Evolutionary conservation across 2,797 vertebrate species (phyloP).

Genomic region (Knipowitschia caucasica): DNA sequence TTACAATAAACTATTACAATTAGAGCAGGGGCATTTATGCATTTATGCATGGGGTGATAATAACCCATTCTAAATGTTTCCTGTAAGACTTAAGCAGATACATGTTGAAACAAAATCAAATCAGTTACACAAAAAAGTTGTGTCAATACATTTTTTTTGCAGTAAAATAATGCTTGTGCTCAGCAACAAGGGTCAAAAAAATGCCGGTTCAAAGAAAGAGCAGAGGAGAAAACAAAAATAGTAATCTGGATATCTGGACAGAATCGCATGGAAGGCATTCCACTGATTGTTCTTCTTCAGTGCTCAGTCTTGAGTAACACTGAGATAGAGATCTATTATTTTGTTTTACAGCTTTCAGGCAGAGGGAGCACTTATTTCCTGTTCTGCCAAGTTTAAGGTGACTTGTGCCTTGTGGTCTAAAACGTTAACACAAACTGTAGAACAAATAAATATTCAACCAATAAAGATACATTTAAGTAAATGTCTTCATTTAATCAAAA

Average conservation of each 20-base stretch:
- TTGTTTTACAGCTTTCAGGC: slow-evolving; percentile 59
- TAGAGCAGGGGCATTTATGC: neutral
- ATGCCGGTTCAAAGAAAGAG: slow-evolving; percentile 58
- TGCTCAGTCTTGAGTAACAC: slow-evolving; percentile 56
- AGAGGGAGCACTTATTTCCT: slow-evolving; percentile 57
- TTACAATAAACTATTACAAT: slow-evolving; percentile 20
- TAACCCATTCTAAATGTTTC: neutral
- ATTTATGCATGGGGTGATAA: neutral
- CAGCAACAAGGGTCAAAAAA: slow-evolving; percentile 6
- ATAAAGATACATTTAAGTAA: too few relatives aligned
- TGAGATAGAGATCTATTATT: slow-evolving; percentile 71
- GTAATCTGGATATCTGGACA: slow-evolving; percentile 43
- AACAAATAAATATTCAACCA: slow-evolving; percentile 24
- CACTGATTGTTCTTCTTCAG: slow-evolving; percentile 73
- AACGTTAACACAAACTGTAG: slow-evolving; percentile 36
- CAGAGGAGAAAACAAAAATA: slow-evolving; percentile 40
- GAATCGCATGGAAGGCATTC: slow-evolving; percentile 70
- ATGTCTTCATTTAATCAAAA: too few relatives aligned
- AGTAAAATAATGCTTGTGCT: neutral
- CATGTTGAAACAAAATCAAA: neutral
- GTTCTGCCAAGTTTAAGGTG: slow-evolving; percentile 28
- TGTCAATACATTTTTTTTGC: neutral
- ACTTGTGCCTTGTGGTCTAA: slow-evolving; percentile 43
- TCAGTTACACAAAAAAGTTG: neutral
- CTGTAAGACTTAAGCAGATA: neutral